Base-by-base conservation (phyloP, 2,888 invertebrate species). In the Stenchaetothrips biformis region DNA sequence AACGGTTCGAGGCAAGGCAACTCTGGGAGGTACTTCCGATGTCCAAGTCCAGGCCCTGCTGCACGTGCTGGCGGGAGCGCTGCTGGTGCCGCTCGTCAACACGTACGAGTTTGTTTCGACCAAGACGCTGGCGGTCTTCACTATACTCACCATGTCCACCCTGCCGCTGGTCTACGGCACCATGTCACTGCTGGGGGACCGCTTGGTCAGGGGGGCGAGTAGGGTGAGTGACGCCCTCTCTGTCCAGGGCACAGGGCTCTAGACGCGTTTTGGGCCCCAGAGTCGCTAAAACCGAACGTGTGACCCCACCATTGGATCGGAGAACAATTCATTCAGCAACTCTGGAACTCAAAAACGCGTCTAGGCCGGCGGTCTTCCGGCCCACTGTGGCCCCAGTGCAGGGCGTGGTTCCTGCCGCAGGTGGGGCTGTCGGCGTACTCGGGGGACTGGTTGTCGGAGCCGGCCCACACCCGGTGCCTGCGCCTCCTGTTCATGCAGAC, bases 161-260 rank as follows among this genome's bases (percentile, higher is more conserved):
- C n/a, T 74, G 67, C 67, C 67, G 67, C 67, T 74, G 6, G 67
- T 74, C 7, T 74, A 74, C 67, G 67, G 67, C 25, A 25, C 67
- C 67, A 74, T 74, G 67, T 74, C 67, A 7, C 9, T 74, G 21
- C 25, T 74, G 25, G 67, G 67, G 21, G 67, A 74, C 67, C 67
- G 67, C 67, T 25, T 74, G 67, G 21, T 25, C 2, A 4, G 4
- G 37, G 37, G 37, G 37, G 37, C 37, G 37, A 4, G 37, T 4
- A 4, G 4, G 37, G 37, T 37, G 37, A 37, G 37, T 37, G n/a
- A n/a, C n/a, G n/a, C 37, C 37, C 4, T 37, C 2, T 37, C 37
- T 37, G 37, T n/a, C n/a, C n/a, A n/a, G n/a, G n/a, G n/a, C n/a
- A n/a, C n/a, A n/a, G n/a, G n/a, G n/a, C n/a, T n/a, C n/a, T n/a